phyloP scores from a whole-genome alignment of 2,797 vertebrate genomes.

The Epinephelus coioides region DNA sequence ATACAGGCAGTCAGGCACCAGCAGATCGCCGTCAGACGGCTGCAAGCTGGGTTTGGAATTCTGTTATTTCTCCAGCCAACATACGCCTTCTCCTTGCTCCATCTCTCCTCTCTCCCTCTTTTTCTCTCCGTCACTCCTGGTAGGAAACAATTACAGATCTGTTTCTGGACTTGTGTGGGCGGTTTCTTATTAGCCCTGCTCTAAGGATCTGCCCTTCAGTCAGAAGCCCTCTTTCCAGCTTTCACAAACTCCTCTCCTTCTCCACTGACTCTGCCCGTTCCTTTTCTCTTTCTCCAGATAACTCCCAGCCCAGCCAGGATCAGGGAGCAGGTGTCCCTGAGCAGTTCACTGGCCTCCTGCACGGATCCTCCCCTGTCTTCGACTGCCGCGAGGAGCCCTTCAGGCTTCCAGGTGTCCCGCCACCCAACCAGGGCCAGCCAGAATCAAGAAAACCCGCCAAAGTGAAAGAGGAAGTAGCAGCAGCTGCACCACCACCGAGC shows the following conservation, averaged over 20 bases:
- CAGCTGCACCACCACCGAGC: slow-evolving; percentile 41
- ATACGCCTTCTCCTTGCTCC: slow-evolving; percentile 66
- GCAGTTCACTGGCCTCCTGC: slow-evolving; percentile 97
- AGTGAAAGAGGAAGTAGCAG: slow-evolving; percentile 55
- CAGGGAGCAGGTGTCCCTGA: slow-evolving; percentile 90
- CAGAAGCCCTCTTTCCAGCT: slow-evolving; percentile 57
- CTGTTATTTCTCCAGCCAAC: slow-evolving; percentile 83
- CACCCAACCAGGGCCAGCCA: slow-evolving; percentile 57
- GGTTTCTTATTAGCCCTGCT: slow-evolving; percentile 80
- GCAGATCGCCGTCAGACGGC: slow-evolving; percentile 71
- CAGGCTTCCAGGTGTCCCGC: slow-evolving; percentile 76
- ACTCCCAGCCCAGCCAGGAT: slow-evolving; percentile 83
- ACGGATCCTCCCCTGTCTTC: slow-evolving; percentile 96
- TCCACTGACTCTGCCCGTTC: slow-evolving; percentile 64
- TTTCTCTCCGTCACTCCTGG: slow-evolving; percentile 66
- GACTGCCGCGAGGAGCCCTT: slow-evolving; percentile 92
- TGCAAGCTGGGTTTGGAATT: slow-evolving; percentile 87
- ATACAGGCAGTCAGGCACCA: slow-evolving; percentile 53
- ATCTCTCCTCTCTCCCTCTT: slow-evolving; percentile 58
- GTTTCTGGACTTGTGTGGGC: slow-evolving; percentile 88
- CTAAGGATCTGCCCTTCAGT: slow-evolving; percentile 70
- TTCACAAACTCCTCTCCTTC: slow-evolving; percentile 72
- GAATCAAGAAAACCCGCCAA: slow-evolving; percentile 64
- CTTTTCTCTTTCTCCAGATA: slow-evolving; percentile 82
- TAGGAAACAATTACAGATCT: slow-evolving; percentile 92